These are phyloP conservation scores for Okamejei kenojei DNA, from an alignment of 2,797 vertebrate genomes.

Conservation along the genomic window DNA sequence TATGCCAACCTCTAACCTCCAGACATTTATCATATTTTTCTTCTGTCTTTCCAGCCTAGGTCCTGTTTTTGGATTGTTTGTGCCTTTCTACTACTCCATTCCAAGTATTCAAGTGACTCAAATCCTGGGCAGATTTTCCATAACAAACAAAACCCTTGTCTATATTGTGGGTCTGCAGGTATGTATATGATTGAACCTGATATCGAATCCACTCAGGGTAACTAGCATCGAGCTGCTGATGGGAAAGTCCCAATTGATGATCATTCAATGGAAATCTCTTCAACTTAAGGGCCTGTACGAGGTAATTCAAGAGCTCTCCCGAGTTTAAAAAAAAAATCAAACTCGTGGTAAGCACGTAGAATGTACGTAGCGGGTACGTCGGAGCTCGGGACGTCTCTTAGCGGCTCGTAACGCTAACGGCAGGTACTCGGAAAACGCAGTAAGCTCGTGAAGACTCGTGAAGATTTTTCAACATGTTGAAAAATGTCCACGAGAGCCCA, in stretches of 20 bases:
- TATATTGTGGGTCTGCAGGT: constrained; percentile 84
- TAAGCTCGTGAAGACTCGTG: too few species aligned
- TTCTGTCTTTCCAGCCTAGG: constrained; percentile 64
- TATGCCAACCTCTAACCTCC: not conserved
- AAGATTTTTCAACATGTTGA: too few species aligned
- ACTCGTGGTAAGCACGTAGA: too few species aligned
- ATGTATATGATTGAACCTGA: constrained; percentile 38
- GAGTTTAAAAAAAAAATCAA: too few species aligned
- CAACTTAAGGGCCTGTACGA: too few species aligned
- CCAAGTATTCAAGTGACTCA: constrained; percentile 84
- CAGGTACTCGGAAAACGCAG: too few species aligned
- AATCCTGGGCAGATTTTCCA: constrained; percentile 77
- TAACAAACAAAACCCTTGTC: constrained; percentile 94
- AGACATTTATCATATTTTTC: constrained; percentile 44
- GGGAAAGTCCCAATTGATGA: not conserved
- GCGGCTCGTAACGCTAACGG: too few species aligned
- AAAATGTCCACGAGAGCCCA: too few species aligned
- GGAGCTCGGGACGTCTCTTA: too few species aligned
- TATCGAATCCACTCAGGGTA: not conserved
- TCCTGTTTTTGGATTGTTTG: constrained; percentile 86
- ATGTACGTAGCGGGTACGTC: too few species aligned
- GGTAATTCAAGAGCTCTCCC: too few species aligned
- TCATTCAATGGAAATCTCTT: not conserved
- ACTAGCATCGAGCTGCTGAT: not conserved
- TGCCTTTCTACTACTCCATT: constrained; percentile 89